Evolutionary conservation across 2,888 invertebrate species (phyloP).

Genomic region (Lasioglossum lativentre): DNA sequence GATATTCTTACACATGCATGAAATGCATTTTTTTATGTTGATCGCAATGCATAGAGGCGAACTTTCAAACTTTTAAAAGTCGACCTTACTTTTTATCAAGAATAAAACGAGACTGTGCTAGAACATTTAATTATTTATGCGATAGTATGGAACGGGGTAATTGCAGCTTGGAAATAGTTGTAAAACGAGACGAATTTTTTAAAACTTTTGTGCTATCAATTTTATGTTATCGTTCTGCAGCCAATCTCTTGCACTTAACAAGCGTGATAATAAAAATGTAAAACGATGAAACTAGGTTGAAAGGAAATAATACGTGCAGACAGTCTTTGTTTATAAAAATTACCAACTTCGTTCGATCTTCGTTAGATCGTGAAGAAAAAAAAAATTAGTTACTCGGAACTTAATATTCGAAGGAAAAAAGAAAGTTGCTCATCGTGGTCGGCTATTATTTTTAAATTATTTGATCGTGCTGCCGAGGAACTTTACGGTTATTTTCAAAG

Average conservation of each 20-base stretch:
- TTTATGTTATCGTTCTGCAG: not conserved
- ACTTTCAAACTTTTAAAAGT: not conserved
- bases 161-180: not conserved
- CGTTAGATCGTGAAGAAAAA: no score
- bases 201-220: not conserved
- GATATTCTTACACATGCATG: no score
- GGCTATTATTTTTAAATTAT: not conserved
- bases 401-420: not conserved
- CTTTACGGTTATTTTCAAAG: constrained; percentile 6
- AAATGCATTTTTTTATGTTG: no score
- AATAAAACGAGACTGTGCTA: not conserved
- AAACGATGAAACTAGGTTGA: not conserved
- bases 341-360: not conserved
- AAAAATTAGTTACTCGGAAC: not conserved
- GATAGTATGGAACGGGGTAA: not conserved
- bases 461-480: not conserved
- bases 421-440: not conserved
- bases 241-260: not conserved
- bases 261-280: not conserved
- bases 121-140: not conserved
- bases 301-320: not conserved
- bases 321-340: not conserved
- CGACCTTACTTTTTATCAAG: not conserved
- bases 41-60: no score
- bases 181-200: not conserved